Conservation (phyloP, 2,113 vertebrate genomes). For the Fulmarus glacialis region DNA sequence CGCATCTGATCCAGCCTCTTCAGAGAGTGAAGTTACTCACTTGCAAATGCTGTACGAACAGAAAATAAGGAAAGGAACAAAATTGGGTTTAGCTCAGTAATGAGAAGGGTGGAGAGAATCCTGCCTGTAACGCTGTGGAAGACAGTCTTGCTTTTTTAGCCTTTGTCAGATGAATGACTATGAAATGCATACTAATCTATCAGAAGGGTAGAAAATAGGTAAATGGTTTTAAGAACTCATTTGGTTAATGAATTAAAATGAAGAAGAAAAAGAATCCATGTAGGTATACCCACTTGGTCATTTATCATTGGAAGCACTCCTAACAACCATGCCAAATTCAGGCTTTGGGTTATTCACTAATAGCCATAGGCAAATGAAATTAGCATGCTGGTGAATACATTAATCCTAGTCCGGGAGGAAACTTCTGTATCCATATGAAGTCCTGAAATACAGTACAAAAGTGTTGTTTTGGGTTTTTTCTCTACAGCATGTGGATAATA, state of each 20-base stretch:
- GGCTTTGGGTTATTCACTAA: slow-evolving; percentile 48
- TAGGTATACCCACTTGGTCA: slow-evolving; percentile 39
- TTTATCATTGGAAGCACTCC: slow-evolving; percentile 47
- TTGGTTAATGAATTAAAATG: slow-evolving; percentile 74
- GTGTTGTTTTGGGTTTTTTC: neutral
- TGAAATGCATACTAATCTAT: slow-evolving; percentile 40
- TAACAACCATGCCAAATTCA: slow-evolving; percentile 30
- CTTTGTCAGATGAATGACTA: slow-evolving; percentile 45
- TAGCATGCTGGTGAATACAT: slow-evolving; percentile 58
- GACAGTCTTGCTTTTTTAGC: neutral
- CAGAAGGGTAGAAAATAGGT: slow-evolving; percentile 47
- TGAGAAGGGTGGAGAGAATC: neutral
- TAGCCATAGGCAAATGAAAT: slow-evolving; percentile 63
- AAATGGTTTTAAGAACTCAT: slow-evolving; percentile 52
- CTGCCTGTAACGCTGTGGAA: neutral
- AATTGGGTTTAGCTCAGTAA: slow-evolving; percentile 11
- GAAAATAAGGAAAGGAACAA: neutral
- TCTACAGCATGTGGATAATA: neutral
- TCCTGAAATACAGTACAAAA: neutral
- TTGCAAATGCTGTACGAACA: slow-evolving; percentile 28
- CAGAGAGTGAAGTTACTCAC: neutral
- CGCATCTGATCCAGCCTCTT: neutral
- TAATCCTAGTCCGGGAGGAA: neutral
- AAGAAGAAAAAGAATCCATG: slow-evolving; percentile 11
- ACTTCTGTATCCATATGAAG: neutral